A percentile compares a stretch with the other conserved stretches of the same genome.
phyloP scores from a whole-genome alignment of 2,888 invertebrate genomes.

The Pimpla rufipes region DNA sequence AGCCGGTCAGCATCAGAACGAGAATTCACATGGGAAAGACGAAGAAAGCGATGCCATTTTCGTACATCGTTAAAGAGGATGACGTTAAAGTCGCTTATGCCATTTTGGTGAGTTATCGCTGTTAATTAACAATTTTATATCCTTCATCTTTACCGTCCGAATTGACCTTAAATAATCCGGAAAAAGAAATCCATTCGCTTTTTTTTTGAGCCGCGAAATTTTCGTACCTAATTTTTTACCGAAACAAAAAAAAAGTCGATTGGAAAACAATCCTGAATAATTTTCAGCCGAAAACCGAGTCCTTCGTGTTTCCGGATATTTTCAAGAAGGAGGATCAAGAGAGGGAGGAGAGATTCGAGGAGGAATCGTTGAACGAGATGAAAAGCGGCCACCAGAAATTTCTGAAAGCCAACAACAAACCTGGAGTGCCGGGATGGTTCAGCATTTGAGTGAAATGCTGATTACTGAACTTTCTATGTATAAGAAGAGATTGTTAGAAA shows the following conservation, averaged over 20 bases:
- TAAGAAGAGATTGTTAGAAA: slow-evolving; percentile 39
- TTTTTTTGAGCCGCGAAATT: background rate
- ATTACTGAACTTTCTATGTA: slow-evolving; percentile 1
- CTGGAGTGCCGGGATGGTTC: slow-evolving; percentile 93
- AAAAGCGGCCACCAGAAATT: slow-evolving; percentile 88
- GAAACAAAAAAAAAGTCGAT: background rate
- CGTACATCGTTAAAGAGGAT: slow-evolving; percentile 92
- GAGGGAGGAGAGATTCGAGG: slow-evolving; percentile 87
- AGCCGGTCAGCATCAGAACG: slow-evolving; percentile 92
- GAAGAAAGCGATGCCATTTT: too few relatives aligned
- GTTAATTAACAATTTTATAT: background rate
- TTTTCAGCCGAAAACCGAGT: slow-evolving; percentile 90
- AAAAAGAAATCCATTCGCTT: background rate
- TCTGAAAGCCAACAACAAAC: slow-evolving; percentile 89
- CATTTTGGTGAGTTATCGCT: slow-evolving; percentile 88
- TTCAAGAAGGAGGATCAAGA: slow-evolving; percentile 86
- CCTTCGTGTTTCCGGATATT: slow-evolving; percentile 92
- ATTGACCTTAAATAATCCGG: slow-evolving; percentile 30
- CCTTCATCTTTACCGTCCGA: background rate
- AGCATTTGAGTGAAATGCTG: slow-evolving; percentile 86
- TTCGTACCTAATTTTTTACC: background rate
- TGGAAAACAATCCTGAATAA: slow-evolving; percentile 63
- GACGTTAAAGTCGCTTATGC: slow-evolving; percentile 94
- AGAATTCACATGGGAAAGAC: slow-evolving; percentile 91
- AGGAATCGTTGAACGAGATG: slow-evolving; percentile 88